A percentile compares a stretch with the other conserved stretches of the same genome.
These are phyloP conservation scores for Achroia grisella DNA, from an alignment of 1,140 invertebrate species.

Conservation along the genomic window DNA sequence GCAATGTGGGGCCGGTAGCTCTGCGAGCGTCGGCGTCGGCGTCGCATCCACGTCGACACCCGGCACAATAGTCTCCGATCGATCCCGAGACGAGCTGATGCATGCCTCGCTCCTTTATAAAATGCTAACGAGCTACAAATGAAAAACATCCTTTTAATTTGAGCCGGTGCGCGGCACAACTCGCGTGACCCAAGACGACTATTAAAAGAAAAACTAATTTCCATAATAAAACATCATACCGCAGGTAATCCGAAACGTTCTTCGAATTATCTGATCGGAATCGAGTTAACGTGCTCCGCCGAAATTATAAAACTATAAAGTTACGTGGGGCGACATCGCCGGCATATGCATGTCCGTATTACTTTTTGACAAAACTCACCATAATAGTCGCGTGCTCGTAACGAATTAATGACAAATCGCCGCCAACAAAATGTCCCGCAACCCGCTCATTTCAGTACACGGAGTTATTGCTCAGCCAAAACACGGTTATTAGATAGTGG, in stretches of 20 bases:
- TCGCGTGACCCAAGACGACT: slow-evolving; percentile 52
- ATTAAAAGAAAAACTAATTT: slow-evolving; percentile 70
- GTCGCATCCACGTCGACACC: slow-evolving; percentile 12
- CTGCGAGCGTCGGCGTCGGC: slow-evolving; percentile 5
- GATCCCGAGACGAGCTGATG: slow-evolving; percentile 22
- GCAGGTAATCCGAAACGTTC: slow-evolving; percentile 38
- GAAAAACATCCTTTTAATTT: slow-evolving; percentile 47
- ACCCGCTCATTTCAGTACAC: slow-evolving; percentile 53
- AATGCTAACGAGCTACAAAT: slow-evolving; percentile 45
- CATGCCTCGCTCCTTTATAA: slow-evolving; percentile 15
- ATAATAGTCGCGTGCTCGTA: slow-evolving; percentile 61
- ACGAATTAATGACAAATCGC: slow-evolving; percentile 61
- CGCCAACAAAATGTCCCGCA: slow-evolving; percentile 41
- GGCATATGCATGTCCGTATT: slow-evolving; percentile 51
- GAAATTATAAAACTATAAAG: slow-evolving; percentile 64
- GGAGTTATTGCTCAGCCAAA: slow-evolving; percentile 42
- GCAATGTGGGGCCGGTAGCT: slow-evolving; percentile 12
- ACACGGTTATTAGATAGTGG: slow-evolving; percentile 65
- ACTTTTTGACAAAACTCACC: slow-evolving; percentile 56
- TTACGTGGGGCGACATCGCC: slow-evolving; percentile 49
- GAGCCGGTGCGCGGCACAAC: slow-evolving; percentile 13
- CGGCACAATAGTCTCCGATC: slow-evolving; percentile 54
- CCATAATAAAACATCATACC: slow-evolving; percentile 63
- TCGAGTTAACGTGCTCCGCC: slow-evolving; percentile 60
- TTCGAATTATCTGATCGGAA: slow-evolving; percentile 57